Evolutionary conservation across 23 tunicate genomes (phyloP).

Genomic region (Phallusia fumigata): DNA sequence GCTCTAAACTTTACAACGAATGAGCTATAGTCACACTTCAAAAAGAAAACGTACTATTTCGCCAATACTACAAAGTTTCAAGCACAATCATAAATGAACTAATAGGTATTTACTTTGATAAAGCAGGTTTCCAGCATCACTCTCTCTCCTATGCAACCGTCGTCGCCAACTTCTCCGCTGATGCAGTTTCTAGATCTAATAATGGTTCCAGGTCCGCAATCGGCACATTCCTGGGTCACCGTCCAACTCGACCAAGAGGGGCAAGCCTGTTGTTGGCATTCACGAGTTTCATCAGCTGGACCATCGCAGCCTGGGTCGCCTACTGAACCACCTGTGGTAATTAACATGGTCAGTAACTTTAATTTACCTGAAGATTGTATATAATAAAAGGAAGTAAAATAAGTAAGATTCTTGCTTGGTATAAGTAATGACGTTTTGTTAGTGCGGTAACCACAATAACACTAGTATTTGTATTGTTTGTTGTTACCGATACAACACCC

Average conservation of each 20-base stretch:
- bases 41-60: background rate
- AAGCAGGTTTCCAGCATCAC: constrained; percentile 1
- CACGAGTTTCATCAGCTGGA: constrained; percentile 12
- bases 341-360: too few species aligned
- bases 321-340: constrained; percentile 34
- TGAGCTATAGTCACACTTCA: background rate
- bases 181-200: constrained; percentile 50
- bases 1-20: too few species aligned
- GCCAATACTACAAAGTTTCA: too few species aligned
- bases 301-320: constrained; percentile 48
- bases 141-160: constrained; percentile 39
- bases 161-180: constrained; percentile 29
- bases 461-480: too few species aligned
- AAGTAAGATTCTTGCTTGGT: too few species aligned
- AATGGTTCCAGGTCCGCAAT: constrained; percentile 61
- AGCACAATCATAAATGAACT: too few species aligned
- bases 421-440: too few species aligned
- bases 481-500: too few species aligned
- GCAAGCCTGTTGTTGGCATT: constrained; percentile 32
- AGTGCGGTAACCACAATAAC: too few species aligned
- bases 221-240: constrained; percentile 24
- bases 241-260: constrained; percentile 48
- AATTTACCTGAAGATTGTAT: too few species aligned
- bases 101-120: background rate
- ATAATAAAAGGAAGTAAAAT: too few species aligned